A percentile compares a stretch with the other conserved stretches of the same genome.
Evolutionary conservation across 2,113 vertebrate species (phyloP).

Genomic region (Daboia siamensis): DNA sequence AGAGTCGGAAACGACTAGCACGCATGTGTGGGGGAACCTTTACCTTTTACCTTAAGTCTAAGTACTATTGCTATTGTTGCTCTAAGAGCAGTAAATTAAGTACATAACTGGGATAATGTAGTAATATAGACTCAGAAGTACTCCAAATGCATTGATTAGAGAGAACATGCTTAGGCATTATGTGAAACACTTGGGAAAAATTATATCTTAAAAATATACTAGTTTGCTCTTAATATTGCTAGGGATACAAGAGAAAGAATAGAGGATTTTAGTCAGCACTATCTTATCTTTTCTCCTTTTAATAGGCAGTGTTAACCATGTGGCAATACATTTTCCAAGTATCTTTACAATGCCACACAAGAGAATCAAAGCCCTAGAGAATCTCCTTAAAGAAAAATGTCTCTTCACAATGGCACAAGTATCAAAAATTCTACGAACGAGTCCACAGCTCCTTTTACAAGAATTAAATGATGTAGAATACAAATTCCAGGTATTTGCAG

Average conservation of each 20-base stretch:
- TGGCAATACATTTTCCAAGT: constrained; percentile 72
- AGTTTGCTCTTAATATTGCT: background rate
- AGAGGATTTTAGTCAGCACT: background rate
- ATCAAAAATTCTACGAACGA: constrained; percentile 71
- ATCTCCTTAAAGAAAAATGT: constrained; percentile 77
- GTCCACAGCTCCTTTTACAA: constrained; percentile 71
- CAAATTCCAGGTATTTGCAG: constrained; percentile 81
- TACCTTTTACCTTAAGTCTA: no score
- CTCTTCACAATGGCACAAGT: constrained; percentile 77
- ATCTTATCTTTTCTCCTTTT: background rate
- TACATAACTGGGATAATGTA: background rate
- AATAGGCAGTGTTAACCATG: constrained; percentile 76
- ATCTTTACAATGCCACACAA: constrained; percentile 72
- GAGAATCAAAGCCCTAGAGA: constrained; percentile 59
- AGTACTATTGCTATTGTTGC: background rate
- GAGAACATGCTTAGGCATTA: background rate
- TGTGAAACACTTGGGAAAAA: background rate
- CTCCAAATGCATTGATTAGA: background rate
- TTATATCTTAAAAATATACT: background rate
- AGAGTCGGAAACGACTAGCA: no score
- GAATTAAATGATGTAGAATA: constrained; percentile 73
- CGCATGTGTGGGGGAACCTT: no score
- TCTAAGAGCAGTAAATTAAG: background rate
- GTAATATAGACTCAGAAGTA: background rate
- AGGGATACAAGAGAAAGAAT: background rate